A percentile compares a stretch with the other conserved stretches of the same genome.
Evolutionary conservation across 2,797 vertebrate species (phyloP).

Genomic region (Cynopterus sphinx): DNA sequence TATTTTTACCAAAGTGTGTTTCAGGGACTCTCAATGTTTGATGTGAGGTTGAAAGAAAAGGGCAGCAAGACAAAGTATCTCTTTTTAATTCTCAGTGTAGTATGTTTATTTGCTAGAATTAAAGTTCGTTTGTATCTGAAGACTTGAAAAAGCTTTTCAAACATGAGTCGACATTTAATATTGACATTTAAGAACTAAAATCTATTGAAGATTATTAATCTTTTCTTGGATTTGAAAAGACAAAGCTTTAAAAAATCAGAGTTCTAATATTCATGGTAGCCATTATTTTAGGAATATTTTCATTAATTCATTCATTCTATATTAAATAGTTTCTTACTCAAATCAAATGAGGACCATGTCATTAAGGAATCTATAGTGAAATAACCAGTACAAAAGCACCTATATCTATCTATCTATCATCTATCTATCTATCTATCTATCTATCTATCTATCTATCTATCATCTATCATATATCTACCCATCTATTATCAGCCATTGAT

Average conservation of each 20-base stretch:
- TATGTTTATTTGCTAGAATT: slow-evolving; percentile 48
- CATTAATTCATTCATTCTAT: neutral
- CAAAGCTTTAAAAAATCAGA: neutral
- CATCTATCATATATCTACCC: neutral
- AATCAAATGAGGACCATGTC: neutral
- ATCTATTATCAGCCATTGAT: neutral
- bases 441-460: too few relatives aligned
- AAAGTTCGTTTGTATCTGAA: slow-evolving; percentile 17
- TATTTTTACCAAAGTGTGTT: neutral
- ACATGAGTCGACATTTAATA: slow-evolving; percentile 26
- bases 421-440: too few relatives aligned
- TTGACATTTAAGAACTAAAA: slow-evolving; percentile 41
- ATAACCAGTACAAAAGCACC: neutral
- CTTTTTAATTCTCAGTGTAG: neutral
- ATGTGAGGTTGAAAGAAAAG: slow-evolving; percentile 31
- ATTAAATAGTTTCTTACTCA: neutral
- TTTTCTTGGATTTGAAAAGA: slow-evolving; percentile 9
- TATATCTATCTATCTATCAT: too few relatives aligned
- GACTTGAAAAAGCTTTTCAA: slow-evolving; percentile 23
- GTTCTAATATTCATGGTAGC: neutral
- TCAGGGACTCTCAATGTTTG: neutral
- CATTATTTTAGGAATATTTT: neutral
- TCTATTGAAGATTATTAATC: slow-evolving; percentile 27
- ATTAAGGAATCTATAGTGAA: neutral
- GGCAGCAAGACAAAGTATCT: neutral